Evolutionary conservation across 2,113 vertebrate genomes (phyloP).

Genomic region (Gadus macrocephalus): DNA sequence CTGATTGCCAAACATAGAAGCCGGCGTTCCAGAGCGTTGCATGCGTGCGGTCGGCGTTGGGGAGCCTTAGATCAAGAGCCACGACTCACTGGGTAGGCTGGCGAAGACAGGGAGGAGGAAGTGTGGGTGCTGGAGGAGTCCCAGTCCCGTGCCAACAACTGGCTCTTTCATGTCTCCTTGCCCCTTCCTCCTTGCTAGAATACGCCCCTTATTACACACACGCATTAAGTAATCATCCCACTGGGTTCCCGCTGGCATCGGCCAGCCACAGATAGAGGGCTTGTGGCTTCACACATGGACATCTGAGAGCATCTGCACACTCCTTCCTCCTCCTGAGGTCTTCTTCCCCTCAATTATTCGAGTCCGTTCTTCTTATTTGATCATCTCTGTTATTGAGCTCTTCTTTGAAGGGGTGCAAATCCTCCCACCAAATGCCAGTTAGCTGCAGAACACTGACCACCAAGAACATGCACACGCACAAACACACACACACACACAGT

Average conservation of each 20-base stretch:
- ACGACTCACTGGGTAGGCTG: not conserved
- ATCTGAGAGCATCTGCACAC: constrained; percentile 62
- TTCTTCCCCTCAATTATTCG: too few species aligned
- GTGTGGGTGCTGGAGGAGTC: constrained; percentile 14
- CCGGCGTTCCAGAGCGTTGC: too few species aligned
- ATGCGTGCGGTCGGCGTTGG: too few species aligned
- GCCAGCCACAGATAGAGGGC: constrained; percentile 54
- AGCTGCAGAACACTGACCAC: constrained; percentile 13
- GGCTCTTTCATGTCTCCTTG: constrained; percentile 52
- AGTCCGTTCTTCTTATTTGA: too few species aligned
- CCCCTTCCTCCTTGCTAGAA: constrained; percentile 63
- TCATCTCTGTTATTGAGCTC: constrained; percentile 18
- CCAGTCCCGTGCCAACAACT: constrained; percentile 43
- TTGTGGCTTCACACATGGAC: constrained; percentile 67
- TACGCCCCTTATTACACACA: constrained; percentile 70
- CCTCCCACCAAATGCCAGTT: constrained; percentile 27
- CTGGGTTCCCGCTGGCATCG: constrained; percentile 60
- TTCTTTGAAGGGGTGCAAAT: constrained; percentile 35
- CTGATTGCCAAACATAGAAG: too few species aligned
- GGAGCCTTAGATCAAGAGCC: constrained; percentile 1
- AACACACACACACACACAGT: not conserved
- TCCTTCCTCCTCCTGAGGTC: constrained; percentile 37
- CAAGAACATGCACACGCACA: constrained; percentile 4
- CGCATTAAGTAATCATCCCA: constrained; percentile 69
- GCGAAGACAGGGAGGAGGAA: constrained; percentile 33